Percentiles rank a stretch among this genome's conserved stretches.
Conservation (phyloP, 1,140 invertebrate genomes). For the Drosophila persimilis region DNA sequence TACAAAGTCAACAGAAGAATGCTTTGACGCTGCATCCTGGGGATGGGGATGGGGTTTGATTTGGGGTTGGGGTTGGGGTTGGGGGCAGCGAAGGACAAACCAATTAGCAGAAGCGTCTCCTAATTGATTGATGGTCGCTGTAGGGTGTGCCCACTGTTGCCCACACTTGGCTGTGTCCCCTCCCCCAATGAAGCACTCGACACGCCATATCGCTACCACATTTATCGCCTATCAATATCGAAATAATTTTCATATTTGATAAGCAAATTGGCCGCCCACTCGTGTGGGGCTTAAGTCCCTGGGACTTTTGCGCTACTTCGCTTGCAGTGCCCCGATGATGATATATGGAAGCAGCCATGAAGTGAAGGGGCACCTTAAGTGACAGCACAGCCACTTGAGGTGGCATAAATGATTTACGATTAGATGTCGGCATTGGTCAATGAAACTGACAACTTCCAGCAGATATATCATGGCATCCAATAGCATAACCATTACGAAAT, state of each 20-base stretch:
- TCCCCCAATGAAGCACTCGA: constrained; percentile 21
- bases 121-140: constrained; percentile 69
- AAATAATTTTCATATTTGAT: constrained; percentile 60
- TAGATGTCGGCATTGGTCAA: too few species aligned
- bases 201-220: constrained; percentile 36
- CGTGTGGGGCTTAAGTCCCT: background rate
- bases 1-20: constrained; percentile 55
- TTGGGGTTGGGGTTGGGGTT: background rate
- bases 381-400: background rate
- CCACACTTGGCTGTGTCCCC: too few species aligned
- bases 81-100: constrained; percentile 7
- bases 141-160: constrained; percentile 28
- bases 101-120: constrained; percentile 50
- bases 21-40: constrained; percentile 18
- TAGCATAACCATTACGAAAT: too few species aligned
- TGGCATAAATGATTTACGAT: too few species aligned
- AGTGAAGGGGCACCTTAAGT: background rate
- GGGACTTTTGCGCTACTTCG: background rate
- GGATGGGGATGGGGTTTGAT: background rate
- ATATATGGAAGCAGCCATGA: constrained; percentile 2
- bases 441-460: too few species aligned
- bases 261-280: constrained; percentile 48
- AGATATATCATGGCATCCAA: too few species aligned
- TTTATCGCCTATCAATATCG: constrained; percentile 34
- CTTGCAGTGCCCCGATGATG: background rate